Evolutionary conservation across 2,797 vertebrate genomes (phyloP), one percentile per base, ranked within the genome.

Genomic region (Pseudochromis fuscus): DNA sequence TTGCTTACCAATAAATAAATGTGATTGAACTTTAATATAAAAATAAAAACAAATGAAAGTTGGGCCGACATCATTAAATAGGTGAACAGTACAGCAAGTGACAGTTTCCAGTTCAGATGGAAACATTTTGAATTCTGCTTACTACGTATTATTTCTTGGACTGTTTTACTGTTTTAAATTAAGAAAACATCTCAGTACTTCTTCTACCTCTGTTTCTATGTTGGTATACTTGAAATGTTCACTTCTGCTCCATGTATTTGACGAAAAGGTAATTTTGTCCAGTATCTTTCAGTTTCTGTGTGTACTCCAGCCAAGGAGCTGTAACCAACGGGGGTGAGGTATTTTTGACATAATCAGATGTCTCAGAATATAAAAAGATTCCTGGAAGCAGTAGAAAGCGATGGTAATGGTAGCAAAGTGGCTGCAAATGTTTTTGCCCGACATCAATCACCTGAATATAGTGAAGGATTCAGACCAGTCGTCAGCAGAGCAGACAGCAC

Each of bases 401-500:
- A 42, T 55, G 38, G 58, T 55, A 67, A 61, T 48, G 23, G 45
- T 3, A 44, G 28, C 25, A 55, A 69, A 74, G 37, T 44, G 67
- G 3, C 65, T 70, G 58, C 48, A 62, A 68, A 66, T 69, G 44
- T 46, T 67, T 55, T 60, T 18, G 4, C 27, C 30, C 37, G 11
- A 66, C 63, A 57, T 73, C 71, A 66, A 35, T 81, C 60, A 57
- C 33, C 52, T 69, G 69, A 72, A 46, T 53, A 30, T 50, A 38
- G 52, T 61, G 56, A 67, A 72, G 72, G 52, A 77, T 69, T 63
- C 38, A 75, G 27, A 68, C 58, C 58, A 61, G 48, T 51, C 46
- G 44, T 71, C 66, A 65, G 67, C 25, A 7, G 45, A 35, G 50
- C 10, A n/a, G n/a, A n/a, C n/a, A 37, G 33, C 51, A 62, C 50